phyloP scores from a whole-genome alignment of 2,797 vertebrate species.

The Xenentodon cancila region DNA sequence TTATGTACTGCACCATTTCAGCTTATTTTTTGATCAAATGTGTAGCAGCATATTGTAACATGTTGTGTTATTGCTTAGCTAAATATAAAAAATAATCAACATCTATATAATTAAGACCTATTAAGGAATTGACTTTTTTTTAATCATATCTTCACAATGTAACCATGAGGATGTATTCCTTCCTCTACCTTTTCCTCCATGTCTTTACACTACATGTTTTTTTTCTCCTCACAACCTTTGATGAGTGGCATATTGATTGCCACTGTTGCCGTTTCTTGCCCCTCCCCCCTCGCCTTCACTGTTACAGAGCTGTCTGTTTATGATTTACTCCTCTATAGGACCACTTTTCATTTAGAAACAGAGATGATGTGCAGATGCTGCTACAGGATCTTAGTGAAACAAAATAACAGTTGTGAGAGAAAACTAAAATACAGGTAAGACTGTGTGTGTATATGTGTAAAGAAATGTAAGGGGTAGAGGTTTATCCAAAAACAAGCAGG shows the following conservation, averaged over 20 bases:
- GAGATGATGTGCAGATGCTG: slow-evolving; percentile 48
- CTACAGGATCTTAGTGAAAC: background rate
- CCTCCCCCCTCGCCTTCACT: slow-evolving; percentile 11
- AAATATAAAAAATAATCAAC: too few species aligned
- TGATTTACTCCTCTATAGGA: slow-evolving; percentile 32
- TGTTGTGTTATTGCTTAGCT: too few species aligned
- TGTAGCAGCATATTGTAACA: too few species aligned
- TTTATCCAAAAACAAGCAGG: slow-evolving; percentile 37
- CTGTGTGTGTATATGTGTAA: slow-evolving; percentile 1
- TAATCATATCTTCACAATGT: too few species aligned
- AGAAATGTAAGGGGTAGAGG: slow-evolving; percentile 30
- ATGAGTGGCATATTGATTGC: slow-evolving; percentile 63
- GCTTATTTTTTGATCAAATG: too few species aligned
- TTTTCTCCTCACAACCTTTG: slow-evolving; percentile 37
- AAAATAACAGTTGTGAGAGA: too few species aligned
- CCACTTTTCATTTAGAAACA: slow-evolving; percentile 51
- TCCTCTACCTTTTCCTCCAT: background rate
- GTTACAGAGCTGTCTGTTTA: slow-evolving; percentile 30
- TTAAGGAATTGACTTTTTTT: too few species aligned
- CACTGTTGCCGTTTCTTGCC: slow-evolving; percentile 25
- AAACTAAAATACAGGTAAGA: background rate
- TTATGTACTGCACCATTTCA: too few species aligned
- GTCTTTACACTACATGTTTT: slow-evolving; percentile 19
- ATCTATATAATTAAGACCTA: too few species aligned
- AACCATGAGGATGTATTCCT: background rate